Base-by-base conservation (phyloP, 2,888 invertebrate species). In the Myopa tessellatipennis region DNA sequence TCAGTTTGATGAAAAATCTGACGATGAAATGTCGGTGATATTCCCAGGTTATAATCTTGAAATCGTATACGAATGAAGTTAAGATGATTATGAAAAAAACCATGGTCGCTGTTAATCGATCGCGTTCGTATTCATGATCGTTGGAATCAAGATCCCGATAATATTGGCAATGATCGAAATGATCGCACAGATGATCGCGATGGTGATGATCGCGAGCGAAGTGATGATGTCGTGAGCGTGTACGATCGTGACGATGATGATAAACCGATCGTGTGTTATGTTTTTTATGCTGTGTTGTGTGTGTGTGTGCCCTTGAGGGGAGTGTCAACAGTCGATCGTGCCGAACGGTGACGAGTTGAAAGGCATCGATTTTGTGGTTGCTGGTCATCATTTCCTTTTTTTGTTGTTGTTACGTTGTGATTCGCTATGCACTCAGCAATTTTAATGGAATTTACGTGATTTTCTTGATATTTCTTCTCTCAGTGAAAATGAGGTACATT, bases 381-480 rank as follows among this genome's bases (percentile, higher is more conserved):
- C 65, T 63, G 74, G 18, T 26, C 26, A 26, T 26, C 26, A 26
- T 26, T 40, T 45, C 10, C 45, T 45, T 45, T 45, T 10, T 45
- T 45, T 45, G n/a, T 45, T 58, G 58, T 18, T 55, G 74, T 26
- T 74, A 0, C 12, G 65, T 67, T 67, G 36, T 73, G 78, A 81
- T 79, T 78, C 79, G 80, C 72, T 77, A 68, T 77, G 80, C 79
- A 72, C 74, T 68, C 60, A 76, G 71, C 71, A 77, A 77, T 68
- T 85, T 85, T 87, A 86, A 87, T 87, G 85, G 85, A 84, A 82
- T 81, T 83, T 85, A 86, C 86, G 86, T 86, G 87, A 86, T 79
- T 79, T 80, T 77, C 63, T 55, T 75, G 74, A 67, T 38, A 38
- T 45, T 26, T 58, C 26, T 12, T 74, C 52, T 10, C 6, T 16